Evolutionary conservation across 1,140 invertebrate species (phyloP).

Genomic region (Drosophila teissieri): DNA sequence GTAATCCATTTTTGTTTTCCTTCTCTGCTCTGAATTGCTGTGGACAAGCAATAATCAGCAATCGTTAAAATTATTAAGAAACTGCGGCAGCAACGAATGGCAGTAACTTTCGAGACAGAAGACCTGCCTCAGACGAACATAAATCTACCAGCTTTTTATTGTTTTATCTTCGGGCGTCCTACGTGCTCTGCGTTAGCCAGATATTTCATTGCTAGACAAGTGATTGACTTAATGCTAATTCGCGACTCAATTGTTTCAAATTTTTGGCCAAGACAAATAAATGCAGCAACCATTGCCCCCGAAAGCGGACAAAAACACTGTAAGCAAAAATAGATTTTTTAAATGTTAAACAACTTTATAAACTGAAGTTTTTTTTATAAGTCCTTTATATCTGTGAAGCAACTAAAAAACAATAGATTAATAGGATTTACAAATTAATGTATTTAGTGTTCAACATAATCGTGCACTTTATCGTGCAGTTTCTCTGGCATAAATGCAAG

Average conservation of each 20-base stretch:
- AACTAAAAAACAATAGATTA: not conserved
- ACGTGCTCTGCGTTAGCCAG: slow-evolving; percentile 44
- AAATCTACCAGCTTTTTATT: slow-evolving; percentile 17
- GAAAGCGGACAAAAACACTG: not conserved
- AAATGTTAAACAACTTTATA: too few relatives aligned
- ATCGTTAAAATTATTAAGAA: slow-evolving; percentile 44
- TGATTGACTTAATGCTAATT: slow-evolving; percentile 64
- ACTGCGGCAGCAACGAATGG: slow-evolving; percentile 21
- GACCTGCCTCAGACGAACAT: slow-evolving; percentile 14
- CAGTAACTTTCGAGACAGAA: slow-evolving; percentile 34
- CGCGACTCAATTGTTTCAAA: slow-evolving; percentile 62
- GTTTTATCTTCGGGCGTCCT: slow-evolving; percentile 18
- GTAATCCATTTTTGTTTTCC: too few relatives aligned
- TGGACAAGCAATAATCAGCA: slow-evolving; percentile 22
- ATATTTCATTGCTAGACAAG: slow-evolving; percentile 51
- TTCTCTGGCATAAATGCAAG: not conserved
- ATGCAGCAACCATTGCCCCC: slow-evolving; percentile 32
- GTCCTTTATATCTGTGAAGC: too few relatives aligned
- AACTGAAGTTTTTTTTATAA: too few relatives aligned
- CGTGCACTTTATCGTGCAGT: too few relatives aligned
- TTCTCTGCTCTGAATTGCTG: not conserved
- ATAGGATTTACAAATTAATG: not conserved
- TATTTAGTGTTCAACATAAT: too few relatives aligned
- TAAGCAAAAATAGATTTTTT: not conserved
- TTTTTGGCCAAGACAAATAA: slow-evolving; percentile 50